These are phyloP conservation scores for Idaea biselata DNA, from an alignment of 2,888 invertebrate genomes.

Conservation along the genomic window DNA sequence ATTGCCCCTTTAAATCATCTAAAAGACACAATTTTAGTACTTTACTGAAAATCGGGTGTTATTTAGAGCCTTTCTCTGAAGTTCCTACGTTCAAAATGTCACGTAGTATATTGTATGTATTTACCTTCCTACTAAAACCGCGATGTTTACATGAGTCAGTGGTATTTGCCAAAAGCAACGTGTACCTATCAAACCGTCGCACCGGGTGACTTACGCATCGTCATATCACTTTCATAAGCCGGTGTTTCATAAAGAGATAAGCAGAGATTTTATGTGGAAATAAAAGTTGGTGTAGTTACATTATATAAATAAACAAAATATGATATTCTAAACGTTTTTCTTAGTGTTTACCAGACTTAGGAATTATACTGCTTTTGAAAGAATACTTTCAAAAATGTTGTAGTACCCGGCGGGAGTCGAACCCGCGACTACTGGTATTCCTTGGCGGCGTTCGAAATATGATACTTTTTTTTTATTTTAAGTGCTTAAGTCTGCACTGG, in stretches of 20 bases:
- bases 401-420: too few species aligned
- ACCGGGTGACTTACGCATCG: not conserved
- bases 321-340: too few species aligned
- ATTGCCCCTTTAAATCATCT: too few species aligned
- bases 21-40: not conserved
- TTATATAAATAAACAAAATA: too few species aligned
- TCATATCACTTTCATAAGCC: not conserved
- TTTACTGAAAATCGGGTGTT: not conserved
- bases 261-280: not conserved
- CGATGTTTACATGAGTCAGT: conserved; percentile 11
- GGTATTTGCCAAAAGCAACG: not conserved
- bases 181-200: not conserved
- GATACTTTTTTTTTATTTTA: too few species aligned
- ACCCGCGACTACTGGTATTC: too few species aligned
- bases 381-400: too few species aligned
- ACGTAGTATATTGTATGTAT: conserved; percentile 5
- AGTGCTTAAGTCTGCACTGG: too few species aligned
- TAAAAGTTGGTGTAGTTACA: not conserved
- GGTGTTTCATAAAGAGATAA: not conserved
- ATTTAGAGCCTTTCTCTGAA: not conserved
- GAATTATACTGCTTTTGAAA: too few species aligned
- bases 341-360: too few species aligned
- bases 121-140: not conserved
- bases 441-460: too few species aligned
- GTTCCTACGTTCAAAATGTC: conserved; percentile 8